Base-by-base conservation (phyloP, 2,797 vertebrate genomes). In the Gadopsis marmoratus region DNA sequence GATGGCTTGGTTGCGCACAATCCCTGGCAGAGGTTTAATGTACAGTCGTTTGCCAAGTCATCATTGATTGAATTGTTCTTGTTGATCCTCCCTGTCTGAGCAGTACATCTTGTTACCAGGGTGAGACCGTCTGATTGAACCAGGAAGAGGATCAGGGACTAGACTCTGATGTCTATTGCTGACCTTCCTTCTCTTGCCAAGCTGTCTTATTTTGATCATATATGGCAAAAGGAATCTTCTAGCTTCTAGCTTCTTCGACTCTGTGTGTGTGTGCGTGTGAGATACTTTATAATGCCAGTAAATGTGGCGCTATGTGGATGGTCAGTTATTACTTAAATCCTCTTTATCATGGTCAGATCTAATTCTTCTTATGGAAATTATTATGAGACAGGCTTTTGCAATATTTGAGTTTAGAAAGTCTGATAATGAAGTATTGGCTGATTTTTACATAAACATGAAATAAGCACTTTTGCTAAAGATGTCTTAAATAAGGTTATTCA, bases 171-270 rank as follows among this genome's bases (percentile, higher is more conserved):
- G 89, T 90, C 92, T 90, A 91, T 87, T 88, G 87, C 89, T 92
- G 90, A 93, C 91, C 90, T 90, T 74, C 63, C 80, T 78, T 83
- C 81, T 89, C 72, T 60, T 91, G 88, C 89, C 90, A 90, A 85
- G 88, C 66, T 19, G 23, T 87, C 78, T 90, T 90, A 89, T 93
- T 92, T 94, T 94, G 92, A 92, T 92, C 92, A 91, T 94, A 94
- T 95, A 94, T 92, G 93, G 93, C 89, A 93, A 91, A 88, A 86
- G 79, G 81, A 89, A 90, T 90, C 63, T 85, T 83, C 76, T 75
- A 81, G 83, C 86, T n/a, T n/a, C n/a, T n/a, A n/a, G n/a, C n/a
- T n/a, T n/a, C n/a, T n/a, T 84, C 74, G 71, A 70, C 86, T 89
- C 87, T 68, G 51, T 51, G 71, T 58, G 54, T 68, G 72, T 69